Evolutionary conservation across 2,113 vertebrate species (phyloP).

Genomic region (Dascyllus trimaculatus): DNA sequence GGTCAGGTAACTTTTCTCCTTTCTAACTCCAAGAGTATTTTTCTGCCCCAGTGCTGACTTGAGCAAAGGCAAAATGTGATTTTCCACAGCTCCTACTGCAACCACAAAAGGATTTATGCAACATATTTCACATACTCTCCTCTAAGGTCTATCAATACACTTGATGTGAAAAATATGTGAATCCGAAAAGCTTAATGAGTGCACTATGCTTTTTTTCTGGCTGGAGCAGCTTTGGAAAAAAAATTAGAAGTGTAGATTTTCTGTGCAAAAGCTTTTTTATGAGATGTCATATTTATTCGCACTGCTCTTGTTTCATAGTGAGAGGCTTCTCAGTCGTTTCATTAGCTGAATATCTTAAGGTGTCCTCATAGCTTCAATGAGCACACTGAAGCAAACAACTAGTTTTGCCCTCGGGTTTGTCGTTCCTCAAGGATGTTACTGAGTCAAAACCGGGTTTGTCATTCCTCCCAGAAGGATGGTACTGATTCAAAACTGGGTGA

Average conservation of each 20-base stretch:
- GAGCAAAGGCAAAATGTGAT: no score
- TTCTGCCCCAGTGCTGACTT: not conserved
- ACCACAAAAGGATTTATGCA: not conserved
- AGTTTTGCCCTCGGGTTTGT: conserved; percentile 41
- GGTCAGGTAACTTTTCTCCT: no score
- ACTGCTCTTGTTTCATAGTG: conserved; percentile 30
- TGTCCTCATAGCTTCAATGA: conserved; percentile 53
- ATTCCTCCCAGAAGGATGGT: conserved; percentile 43
- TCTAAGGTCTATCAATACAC: conserved; percentile 1
- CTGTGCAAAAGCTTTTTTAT: conserved; percentile 3
- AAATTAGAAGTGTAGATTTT: conserved; percentile 18
- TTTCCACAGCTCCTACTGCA: no score
- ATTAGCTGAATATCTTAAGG: conserved; percentile 61
- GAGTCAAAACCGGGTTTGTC: conserved; percentile 41
- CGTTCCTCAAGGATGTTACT: conserved; percentile 40
- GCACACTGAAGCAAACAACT: conserved; percentile 40
- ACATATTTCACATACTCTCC: conserved; percentile 1
- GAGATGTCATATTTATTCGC: conserved; percentile 43
- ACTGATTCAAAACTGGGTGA: conserved; percentile 40
- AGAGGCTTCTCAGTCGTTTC: conserved; percentile 49
- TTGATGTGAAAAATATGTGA: conserved; percentile 1
- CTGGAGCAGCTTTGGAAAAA: not conserved
- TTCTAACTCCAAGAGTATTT: no score
- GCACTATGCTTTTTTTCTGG: not conserved
- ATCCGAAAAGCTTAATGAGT: not conserved